Conservation (phyloP, 2,888 invertebrate genomes). For the Xanthostigma xanthostigma region DNA sequence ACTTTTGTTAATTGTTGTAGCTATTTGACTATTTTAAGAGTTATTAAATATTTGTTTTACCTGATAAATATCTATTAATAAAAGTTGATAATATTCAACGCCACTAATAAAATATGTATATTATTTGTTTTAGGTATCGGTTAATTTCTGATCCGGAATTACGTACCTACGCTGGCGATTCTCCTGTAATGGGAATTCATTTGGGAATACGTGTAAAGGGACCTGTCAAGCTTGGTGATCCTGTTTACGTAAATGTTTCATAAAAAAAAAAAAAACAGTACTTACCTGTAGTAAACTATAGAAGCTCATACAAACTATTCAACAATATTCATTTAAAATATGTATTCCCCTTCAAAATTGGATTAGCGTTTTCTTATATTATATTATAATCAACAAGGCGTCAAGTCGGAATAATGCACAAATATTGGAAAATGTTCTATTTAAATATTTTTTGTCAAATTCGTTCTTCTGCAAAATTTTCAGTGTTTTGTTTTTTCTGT, state of each 20-base stretch:
- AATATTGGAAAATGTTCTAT: neutral
- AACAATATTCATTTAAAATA: too few species aligned
- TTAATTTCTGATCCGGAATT: conserved; percentile 23
- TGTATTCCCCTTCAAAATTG: too few species aligned
- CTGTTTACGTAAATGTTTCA: conserved; percentile 30
- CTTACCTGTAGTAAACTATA: too few species aligned
- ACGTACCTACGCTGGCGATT: conserved; percentile 21
- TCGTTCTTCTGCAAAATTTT: too few species aligned
- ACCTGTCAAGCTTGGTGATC: conserved; percentile 30
- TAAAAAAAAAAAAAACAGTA: conserved; percentile 1
- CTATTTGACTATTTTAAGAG: too few species aligned
- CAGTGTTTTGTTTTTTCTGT: too few species aligned
- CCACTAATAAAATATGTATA: neutral
- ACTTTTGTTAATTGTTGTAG: too few species aligned
- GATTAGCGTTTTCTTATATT: too few species aligned
- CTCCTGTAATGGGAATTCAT: conserved; percentile 37
- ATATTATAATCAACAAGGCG: too few species aligned
- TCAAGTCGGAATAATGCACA: neutral
- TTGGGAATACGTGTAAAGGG: conserved; percentile 31
- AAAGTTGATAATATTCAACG: neutral
- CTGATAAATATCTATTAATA: neutral
- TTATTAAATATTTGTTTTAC: too few species aligned
- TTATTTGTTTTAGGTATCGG: conserved; percentile 24
- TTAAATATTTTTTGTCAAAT: too few species aligned
- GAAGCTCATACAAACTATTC: too few species aligned